These are phyloP conservation scores for Phataginus tetradactyla DNA, from an alignment of 2,797 vertebrate genomes.

Conservation along the genomic window DNA sequence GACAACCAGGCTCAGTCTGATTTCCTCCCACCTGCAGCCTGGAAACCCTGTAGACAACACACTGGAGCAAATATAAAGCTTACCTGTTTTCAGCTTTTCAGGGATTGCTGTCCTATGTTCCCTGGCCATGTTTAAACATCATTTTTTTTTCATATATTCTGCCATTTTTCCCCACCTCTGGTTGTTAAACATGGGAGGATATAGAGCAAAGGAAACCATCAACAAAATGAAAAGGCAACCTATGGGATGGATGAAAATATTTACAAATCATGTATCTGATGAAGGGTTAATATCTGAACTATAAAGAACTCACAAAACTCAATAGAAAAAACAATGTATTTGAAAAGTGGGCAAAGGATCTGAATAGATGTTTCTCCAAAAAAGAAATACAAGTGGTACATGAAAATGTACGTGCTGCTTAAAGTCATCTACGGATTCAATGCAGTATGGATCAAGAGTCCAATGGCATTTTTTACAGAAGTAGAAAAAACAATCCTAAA, in stretches of 20 bases:
- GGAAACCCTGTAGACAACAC: not conserved
- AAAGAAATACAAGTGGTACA: not conserved
- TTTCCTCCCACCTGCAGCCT: not conserved
- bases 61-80: not conserved
- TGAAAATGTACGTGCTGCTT: not conserved
- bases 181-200: not conserved
- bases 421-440: not conserved
- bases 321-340: no score
- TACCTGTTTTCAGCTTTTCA: not conserved
- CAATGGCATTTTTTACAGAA: not conserved
- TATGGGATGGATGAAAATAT: not conserved
- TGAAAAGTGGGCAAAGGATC: not conserved
- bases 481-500: not conserved
- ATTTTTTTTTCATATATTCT: not conserved
- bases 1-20: not conserved
- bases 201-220: not conserved
- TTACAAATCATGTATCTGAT: not conserved
- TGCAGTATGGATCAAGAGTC: not conserved
- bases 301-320: not conserved
- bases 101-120: not conserved
- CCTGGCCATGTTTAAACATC: not conserved
- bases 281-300: not conserved
- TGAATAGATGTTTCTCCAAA: not conserved
- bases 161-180: not conserved
- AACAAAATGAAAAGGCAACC: not conserved